A percentile compares a stretch with the other conserved stretches of the same genome.
These are phyloP conservation scores for Microcaecilia unicolor DNA, from an alignment of 2,797 vertebrate species.

Conservation along the genomic window DNA sequence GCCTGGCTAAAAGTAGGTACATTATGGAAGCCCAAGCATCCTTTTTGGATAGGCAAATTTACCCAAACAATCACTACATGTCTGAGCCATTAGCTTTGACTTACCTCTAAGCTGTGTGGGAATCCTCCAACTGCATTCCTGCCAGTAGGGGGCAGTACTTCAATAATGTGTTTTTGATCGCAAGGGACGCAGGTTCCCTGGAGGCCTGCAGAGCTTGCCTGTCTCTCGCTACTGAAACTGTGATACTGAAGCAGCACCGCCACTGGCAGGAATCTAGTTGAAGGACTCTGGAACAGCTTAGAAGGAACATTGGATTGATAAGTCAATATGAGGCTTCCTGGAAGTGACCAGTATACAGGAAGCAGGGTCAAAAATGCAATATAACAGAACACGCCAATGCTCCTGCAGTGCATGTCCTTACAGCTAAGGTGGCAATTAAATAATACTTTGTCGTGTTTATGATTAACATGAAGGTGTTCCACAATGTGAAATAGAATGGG, in stretches of 20 bases:
- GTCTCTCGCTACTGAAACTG: too few relatives aligned
- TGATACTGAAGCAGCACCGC: too few relatives aligned
- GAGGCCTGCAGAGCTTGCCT: too few relatives aligned
- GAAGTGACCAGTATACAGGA: conserved; percentile 28
- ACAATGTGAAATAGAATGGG: rapidly evolving
- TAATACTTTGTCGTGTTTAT: conserved; percentile 6
- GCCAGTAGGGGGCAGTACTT: too few relatives aligned
- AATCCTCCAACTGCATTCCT: too few relatives aligned
- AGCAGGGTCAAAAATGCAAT: conserved; percentile 21
- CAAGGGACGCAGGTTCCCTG: too few relatives aligned
- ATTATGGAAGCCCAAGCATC: too few relatives aligned
- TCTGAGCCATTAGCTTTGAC: conserved; percentile 32
- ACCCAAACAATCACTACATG: conserved; percentile 13
- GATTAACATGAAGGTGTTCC: neutral
- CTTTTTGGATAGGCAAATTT: conserved; percentile 30
- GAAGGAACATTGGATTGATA: too few relatives aligned
- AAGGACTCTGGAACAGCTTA: too few relatives aligned
- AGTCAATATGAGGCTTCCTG: conserved; percentile 30
- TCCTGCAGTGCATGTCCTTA: conserved; percentile 13
- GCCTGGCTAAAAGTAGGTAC: too few relatives aligned
- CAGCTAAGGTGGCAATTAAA: conserved; percentile 17
- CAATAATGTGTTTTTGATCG: too few relatives aligned
- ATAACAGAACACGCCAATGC: conserved; percentile 17
- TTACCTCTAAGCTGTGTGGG: conserved; percentile 37
- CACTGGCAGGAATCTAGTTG: too few relatives aligned